Conservation (phyloP, 2,888 invertebrate genomes). For the Boloria euphrosyne region DNA sequence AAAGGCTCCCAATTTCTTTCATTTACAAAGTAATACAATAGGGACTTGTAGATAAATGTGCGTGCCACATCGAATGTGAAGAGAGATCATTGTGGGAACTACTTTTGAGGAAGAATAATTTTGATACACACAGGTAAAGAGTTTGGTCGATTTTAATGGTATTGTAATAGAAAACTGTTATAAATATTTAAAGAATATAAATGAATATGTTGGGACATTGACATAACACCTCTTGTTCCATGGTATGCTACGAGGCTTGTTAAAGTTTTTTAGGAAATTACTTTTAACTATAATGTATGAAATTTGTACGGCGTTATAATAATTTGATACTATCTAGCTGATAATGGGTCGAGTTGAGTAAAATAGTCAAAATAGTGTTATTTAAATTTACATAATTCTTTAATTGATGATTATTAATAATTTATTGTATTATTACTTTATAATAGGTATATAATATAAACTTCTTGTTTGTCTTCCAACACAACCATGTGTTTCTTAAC, state of each 20-base stretch:
- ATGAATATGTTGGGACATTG: too few relatives aligned
- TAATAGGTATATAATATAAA: neutral
- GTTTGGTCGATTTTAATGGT: neutral
- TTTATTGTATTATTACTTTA: neutral
- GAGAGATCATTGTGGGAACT: conserved; percentile 79
- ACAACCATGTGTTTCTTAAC: conserved; percentile 19
- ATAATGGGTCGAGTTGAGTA: too few relatives aligned
- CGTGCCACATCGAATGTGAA: conserved; percentile 72
- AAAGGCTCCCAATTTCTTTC: conserved; percentile 24
- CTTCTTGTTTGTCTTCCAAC: neutral
- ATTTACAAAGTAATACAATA: conserved; percentile 29
- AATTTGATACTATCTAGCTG: too few relatives aligned
- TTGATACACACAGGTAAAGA: conserved; percentile 43
- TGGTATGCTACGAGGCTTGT: too few relatives aligned
- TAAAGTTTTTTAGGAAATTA: too few relatives aligned
- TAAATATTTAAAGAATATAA: too few relatives aligned
- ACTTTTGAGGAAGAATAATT: conserved; percentile 65
- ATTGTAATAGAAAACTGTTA: neutral
- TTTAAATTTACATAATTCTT: too few relatives aligned
- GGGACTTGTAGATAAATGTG: conserved; percentile 57
- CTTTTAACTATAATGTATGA: too few relatives aligned
- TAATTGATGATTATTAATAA: neutral
- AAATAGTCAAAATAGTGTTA: too few relatives aligned
- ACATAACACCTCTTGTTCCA: too few relatives aligned
- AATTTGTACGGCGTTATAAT: too few relatives aligned